A percentile compares a stretch with the other conserved stretches of the same genome.
These are phyloP conservation scores for Vipera latastei DNA, from an alignment of 2,797 vertebrate species.

Conservation along the genomic window DNA sequence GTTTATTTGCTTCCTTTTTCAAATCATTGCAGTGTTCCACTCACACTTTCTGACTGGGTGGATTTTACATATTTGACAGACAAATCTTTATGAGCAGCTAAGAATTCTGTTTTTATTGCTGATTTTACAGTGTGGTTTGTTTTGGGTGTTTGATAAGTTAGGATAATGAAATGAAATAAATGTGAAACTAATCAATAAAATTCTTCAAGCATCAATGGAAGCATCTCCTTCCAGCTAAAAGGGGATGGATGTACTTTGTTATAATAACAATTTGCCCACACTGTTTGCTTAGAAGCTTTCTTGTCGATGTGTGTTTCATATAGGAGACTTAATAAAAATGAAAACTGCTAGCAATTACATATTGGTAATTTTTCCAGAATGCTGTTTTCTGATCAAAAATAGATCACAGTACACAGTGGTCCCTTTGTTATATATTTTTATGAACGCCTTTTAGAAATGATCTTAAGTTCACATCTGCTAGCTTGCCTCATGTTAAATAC, in stretches of 20 bases:
- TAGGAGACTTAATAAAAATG: not conserved
- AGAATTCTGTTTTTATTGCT: not conserved
- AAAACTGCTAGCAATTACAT: conserved; percentile 2
- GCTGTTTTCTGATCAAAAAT: not conserved
- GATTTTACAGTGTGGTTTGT: not conserved
- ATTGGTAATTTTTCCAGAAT: not conserved
- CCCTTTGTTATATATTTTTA: not conserved
- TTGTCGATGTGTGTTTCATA: not conserved
- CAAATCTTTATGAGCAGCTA: not conserved
- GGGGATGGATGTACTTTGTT: not conserved
- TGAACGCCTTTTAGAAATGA: conserved; percentile 14
- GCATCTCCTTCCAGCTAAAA: not conserved
- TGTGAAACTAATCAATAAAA: not conserved
- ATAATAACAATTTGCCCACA: not conserved
- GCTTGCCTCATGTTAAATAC: not conserved
- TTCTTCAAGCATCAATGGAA: not conserved
- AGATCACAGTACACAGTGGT: not conserved
- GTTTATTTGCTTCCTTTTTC: not conserved
- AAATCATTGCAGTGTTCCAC: not conserved
- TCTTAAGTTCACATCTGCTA: not conserved
- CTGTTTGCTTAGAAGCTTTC: not conserved
- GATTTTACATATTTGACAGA: not conserved
- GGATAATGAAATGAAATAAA: not conserved
- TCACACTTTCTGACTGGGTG: not conserved
- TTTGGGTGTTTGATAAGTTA: not conserved